Base-by-base conservation (phyloP, 2,113 vertebrate genomes). In the Melospiza melodia region DNA sequence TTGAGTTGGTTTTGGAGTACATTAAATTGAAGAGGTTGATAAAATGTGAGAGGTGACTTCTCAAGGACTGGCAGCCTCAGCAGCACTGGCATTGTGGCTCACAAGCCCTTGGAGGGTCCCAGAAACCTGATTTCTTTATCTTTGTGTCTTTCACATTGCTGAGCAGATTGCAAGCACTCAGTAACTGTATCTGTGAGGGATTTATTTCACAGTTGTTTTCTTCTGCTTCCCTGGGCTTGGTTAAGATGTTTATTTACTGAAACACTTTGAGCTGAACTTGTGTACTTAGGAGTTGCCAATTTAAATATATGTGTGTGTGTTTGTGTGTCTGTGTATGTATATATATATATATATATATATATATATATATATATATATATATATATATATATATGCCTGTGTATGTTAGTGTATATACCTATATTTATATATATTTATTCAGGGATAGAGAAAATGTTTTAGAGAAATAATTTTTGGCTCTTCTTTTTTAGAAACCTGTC, bases 201-300 rank as follows among this genome's bases (percentile, higher is more conserved):
- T 80, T 95, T 91, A 43, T 71, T 95, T 81, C 77, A 72, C 48
- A 35, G 54, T 89, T 91, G 69, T 84, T 94, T 87, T 85, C 44
- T 80, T 77, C 87, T 71, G 67, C 61, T 84, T 93, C 85, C 62
- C 43, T 59, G 39, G 55, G 39, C 72, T 84, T 77, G 61, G 51
- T 49, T 61, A 44, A 61, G 55, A 21, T 94, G 48, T 95, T 94
- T 95, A 25, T 91, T 92, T 94, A 78, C 73, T 75, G 55, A 67
- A 90, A 74, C 11, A 4, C 39, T 89, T 35, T 23, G 30, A 75
- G 77, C 48, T 78, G 65, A 94, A 87, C 73, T 96, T 78, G 80
- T 58, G 37, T 77, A 66, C 51, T 92, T 73, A 83, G 41, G 49
- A 82, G 57, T 31, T 95, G 46, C 54, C 57, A 57, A 19, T 87